Conservation (phyloP, 2,113 vertebrate species). For the Patagioenas fasciata region DNA sequence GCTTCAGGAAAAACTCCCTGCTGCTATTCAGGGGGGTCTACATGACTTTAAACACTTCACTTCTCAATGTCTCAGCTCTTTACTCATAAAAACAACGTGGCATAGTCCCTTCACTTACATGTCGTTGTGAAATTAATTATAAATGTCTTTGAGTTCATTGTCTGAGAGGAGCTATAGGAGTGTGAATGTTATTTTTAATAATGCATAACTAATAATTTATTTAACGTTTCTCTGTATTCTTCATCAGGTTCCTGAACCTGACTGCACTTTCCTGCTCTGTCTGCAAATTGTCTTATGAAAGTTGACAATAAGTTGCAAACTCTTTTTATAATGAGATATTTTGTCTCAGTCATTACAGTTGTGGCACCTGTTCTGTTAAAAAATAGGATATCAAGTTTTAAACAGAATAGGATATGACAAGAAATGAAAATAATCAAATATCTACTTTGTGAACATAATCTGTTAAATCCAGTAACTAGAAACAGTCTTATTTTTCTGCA, state of each 20-base stretch:
- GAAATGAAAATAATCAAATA: background rate
- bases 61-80: background rate
- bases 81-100: background rate
- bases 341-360: background rate
- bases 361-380: background rate
- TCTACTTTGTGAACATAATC: background rate
- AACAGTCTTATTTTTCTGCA: background rate
- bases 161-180: conserved; percentile 23
- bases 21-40: background rate
- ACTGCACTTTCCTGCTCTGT: background rate
- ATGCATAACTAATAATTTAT: conserved; percentile 59
- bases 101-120: background rate
- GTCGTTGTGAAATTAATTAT: conserved; percentile 46
- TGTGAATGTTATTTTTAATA: conserved; percentile 64
- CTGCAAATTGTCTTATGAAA: background rate
- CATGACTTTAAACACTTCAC: background rate
- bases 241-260: conserved; percentile 10
- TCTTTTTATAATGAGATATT: background rate
- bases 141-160: conserved; percentile 43
- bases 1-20: background rate
- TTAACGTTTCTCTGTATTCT: conserved; percentile 40
- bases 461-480: background rate
- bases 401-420: background rate
- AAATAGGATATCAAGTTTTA: background rate
- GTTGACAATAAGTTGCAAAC: background rate